Evolutionary conservation across 2,888 invertebrate species (phyloP).

Genomic region (Meliscaeva auricollis): DNA sequence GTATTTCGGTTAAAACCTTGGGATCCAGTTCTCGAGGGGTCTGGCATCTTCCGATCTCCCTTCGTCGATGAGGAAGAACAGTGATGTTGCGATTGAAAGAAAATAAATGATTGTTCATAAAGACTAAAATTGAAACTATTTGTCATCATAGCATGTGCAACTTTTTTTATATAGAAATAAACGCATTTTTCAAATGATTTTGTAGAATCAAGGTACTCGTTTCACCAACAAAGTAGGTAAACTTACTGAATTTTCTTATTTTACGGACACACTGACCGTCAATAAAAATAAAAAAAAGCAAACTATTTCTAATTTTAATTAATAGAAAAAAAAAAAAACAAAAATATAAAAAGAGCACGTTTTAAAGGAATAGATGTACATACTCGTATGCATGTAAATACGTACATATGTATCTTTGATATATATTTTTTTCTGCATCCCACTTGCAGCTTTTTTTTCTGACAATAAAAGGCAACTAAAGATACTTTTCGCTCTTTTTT

Average conservation of each 20-base stretch:
- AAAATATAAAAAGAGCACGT: constrained; percentile 22
- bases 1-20: no score
- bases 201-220: background rate
- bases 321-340: constrained; percentile 34
- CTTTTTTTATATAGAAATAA: background rate
- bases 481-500: constrained; percentile 14
- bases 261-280: constrained; percentile 37
- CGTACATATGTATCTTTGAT: no score
- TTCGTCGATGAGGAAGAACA: no score
- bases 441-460: constrained; percentile 24
- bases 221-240: background rate
- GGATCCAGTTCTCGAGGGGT: no score
- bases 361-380: background rate
- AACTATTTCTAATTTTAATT: constrained; percentile 60
- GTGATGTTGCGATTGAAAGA: no score
- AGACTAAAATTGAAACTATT: background rate
- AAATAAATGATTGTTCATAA: no score
- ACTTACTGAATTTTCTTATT: background rate
- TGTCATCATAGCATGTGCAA: background rate
- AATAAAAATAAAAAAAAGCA: constrained; percentile 23
- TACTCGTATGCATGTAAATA: no score
- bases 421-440: constrained; percentile 3
- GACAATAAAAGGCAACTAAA: constrained; percentile 14
- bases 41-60: no score
- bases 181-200: background rate